Percentiles rank a stretch among this genome's conserved stretches.
phyloP scores from a whole-genome alignment of 37 sponge, comb jelly and placozoan genomes.

The Chondrosia reniformis region DNA sequence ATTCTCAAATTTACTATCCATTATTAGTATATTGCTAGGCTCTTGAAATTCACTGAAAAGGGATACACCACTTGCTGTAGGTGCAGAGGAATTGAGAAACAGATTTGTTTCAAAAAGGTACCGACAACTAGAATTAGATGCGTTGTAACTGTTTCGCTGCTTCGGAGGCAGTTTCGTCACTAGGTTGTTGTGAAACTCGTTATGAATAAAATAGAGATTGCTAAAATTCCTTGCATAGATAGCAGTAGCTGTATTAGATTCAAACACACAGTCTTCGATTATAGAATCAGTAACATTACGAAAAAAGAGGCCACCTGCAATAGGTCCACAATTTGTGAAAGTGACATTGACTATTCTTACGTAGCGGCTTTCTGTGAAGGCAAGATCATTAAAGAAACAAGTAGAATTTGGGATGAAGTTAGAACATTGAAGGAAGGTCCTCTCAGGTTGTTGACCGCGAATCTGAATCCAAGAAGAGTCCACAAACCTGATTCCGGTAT shows the following conservation, averaged over 20 bases:
- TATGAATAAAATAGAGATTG: background rate
- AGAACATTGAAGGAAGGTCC: background rate
- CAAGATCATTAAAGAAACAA: background rate
- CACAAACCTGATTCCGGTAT: background rate
- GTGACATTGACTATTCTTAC: slow-evolving; percentile 36
- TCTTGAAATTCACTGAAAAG: no score
- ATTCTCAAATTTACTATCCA: background rate
- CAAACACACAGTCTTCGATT: slow-evolving; percentile 46
- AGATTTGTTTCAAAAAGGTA: background rate
- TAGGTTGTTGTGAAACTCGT: background rate
- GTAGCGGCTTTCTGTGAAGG: background rate
- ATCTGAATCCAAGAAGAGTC: background rate
- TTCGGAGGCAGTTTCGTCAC: background rate
- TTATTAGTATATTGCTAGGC: background rate
- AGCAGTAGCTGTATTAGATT: background rate
- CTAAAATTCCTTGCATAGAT: background rate
- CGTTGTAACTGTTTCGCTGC: no score
- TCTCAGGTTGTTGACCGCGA: background rate
- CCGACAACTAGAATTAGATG: background rate
- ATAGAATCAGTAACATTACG: slow-evolving; percentile 14
- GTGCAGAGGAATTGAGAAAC: background rate
- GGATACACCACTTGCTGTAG: background rate
- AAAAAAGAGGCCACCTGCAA: slow-evolving; percentile 25
- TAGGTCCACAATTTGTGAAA: slow-evolving; percentile 54
- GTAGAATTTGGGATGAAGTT: background rate